Base-by-base conservation (phyloP, 2,888 invertebrate genomes). In the Gasteruption jaculator region DNA sequence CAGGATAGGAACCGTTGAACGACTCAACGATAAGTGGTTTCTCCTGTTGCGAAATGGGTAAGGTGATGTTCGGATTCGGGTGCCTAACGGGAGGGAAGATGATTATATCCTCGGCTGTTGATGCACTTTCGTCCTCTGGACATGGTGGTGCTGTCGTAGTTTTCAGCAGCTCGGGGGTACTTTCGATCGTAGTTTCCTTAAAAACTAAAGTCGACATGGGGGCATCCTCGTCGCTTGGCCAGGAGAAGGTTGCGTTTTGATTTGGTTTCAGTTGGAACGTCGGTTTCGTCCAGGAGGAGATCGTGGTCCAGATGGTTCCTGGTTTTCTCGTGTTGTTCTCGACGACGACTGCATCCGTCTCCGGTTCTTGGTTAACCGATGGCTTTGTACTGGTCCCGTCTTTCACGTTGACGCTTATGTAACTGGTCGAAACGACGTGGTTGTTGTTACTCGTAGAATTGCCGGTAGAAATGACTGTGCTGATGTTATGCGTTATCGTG, bases 11-110 rank as follows among this genome's bases (percentile, higher is more conserved):
- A 4, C 75, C 73, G 32, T 76, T 76, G 35, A 65, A 77, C 1
- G 73, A 52, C 1, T 71, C 73, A 1, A 66, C 58, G 10, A 65
- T 46, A 1, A 66, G 68, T 4, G 69, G 68, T 26, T 68, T 71
- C 19, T 72, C 73, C 20, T 70, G 68, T 34, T 71, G 71, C 6
- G 76, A 69, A 16, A 76, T 74, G 0, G 78, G 74, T 1, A 76
- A 74, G 0, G 85, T 83, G 54, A 82, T 80, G 48, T 89, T 89
- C 0, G 88, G 71, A 72, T 88, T 83, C 0, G 90, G 90, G 65
- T 90, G 88, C 32, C 90, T 77, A 0, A 89, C 90, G 0, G 90
- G 90, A 11, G 90, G 90, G 73, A 91, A 91, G 56, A 88, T 88
- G 22, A 82, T 82, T 15, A 82, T 71, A 47, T 88, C 84, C 56